Base-by-base conservation (phyloP, 2,113 vertebrate genomes). In the Heliornis fulica region DNA sequence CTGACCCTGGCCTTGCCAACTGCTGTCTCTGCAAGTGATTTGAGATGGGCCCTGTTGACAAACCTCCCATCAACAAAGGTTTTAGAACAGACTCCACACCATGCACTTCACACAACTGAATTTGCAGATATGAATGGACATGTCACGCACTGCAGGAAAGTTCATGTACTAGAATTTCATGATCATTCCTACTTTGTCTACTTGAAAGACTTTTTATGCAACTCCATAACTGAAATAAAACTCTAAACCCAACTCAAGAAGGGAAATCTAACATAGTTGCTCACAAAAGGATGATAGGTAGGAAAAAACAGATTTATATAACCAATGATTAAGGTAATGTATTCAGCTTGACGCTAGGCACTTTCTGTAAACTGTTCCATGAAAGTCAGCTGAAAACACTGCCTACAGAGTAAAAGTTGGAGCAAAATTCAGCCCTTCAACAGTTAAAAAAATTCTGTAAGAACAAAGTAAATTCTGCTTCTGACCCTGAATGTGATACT, bases 401-500 rank as follows among this genome's bases (percentile, higher is more conserved):
- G 46, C 34, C 51, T 86, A 45, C 29, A 54, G 50, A 74, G 38
- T 0, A 17, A 43, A 75, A 86, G 15, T 2, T 18, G 6, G 21
- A 90, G n/a, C 2, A 4, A 91, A 87, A 83, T 38, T 29, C 91
- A 87, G 68, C 19, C 78, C 69, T 82, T 87, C 40, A 75, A 68
- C 60, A 87, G 92, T 97, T 95, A 94, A 94, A 2, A 1, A 28
- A 64, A 63, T 90, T 94, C 59, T 59, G 45, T 31, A 25, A 90
- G 56, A 92, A 87, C 72, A 68, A 95, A 94, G 68, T 28, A 86
- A 92, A 92, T 89, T 84, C 79, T 94, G n/a, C 74, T 81, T 86
- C 93, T 90, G 96, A 86, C 76, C 68, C 85, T 83, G 38, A 60
- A 78, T 56, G 1, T 45, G 65, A 83, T 81, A 84, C n/a, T 84